A percentile compares a stretch with the other conserved stretches of the same genome.
Evolutionary conservation across 2,888 invertebrate genomes (phyloP).

Genomic region (Apodemia hepburni): DNA sequence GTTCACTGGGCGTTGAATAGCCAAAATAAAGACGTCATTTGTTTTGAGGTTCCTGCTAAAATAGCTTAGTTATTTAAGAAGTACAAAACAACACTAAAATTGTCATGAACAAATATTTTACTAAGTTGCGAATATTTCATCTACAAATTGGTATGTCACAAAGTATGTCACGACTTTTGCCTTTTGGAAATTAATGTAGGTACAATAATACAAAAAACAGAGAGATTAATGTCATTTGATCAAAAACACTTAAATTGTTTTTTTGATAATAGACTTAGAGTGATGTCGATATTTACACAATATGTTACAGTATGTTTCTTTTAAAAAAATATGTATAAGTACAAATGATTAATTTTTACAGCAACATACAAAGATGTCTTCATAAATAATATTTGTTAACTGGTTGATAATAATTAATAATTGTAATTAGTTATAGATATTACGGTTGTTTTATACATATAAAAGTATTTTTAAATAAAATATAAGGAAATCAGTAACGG

Average conservation of each 20-base stretch:
- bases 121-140: background rate
- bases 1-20: constrained; percentile 83
- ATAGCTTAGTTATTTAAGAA: constrained; percentile 50
- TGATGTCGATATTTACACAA: too few species aligned
- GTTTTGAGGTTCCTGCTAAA: constrained; percentile 86
- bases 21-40: constrained; percentile 69
- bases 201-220: background rate
- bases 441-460: background rate
- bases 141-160: background rate
- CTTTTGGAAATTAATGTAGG: background rate
- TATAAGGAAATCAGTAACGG: background rate
- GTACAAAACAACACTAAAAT: background rate
- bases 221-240: too few species aligned
- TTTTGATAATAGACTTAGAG: too few species aligned
- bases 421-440: background rate
- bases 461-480: background rate
- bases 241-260: too few species aligned
- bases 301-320: too few species aligned
- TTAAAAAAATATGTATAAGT: background rate
- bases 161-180: background rate
- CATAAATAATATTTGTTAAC: background rate
- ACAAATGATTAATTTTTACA: background rate
- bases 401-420: background rate
- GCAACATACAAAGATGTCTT: background rate
- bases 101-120: background rate